Evolutionary conservation across 2,888 invertebrate species (phyloP), one percentile per base, ranked within the genome.

Genomic region (Noctua fimbriata): DNA sequence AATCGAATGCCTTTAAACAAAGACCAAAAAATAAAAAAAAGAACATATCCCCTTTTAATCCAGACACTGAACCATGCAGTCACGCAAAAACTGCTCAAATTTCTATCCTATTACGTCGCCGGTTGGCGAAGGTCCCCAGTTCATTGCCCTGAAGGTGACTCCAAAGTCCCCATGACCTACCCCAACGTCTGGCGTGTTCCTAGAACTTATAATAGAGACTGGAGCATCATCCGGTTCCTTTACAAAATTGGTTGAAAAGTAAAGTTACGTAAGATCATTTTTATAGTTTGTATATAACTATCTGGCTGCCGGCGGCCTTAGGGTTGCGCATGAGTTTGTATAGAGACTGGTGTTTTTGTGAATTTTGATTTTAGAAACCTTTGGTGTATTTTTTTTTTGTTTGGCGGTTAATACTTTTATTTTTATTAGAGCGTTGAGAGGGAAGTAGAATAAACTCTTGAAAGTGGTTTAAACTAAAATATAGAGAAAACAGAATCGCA

Each of bases 141-240:
- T 95, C 95, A 94, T 88, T 86, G 94, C 77, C 93, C 94, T 76
- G 92, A 95, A 96, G 96, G 96, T 96, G 95, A 95, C 95, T 92
- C 84, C 21, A 91, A 92, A 91, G 95, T 95, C 95, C 94, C 89
- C 90, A 87, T 93, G 96, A 96, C 96, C 96, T 96, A 94, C 93
- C 95, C 93, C 92, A 75, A 83, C n/a, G 69, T 78, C 79, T 76
- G 79, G 66, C 77, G 44, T 79, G 75, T 86, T 84, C 84, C 76
- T 75, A 81, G 83, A 87, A 84, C 72, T 65, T 21, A 75, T 76
- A 81, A 87, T 87, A 78, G 76, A 58, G 28, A 28, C 18, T 18
- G 77, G 44, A 60, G 10, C 70, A 65, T 69, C 88, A 87, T 89
- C 89, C 89, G 89, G 89, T 87, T 89, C 73, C 72, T 86, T 89